phyloP scores from a whole-genome alignment of 30 jellyfish, hydroid and myxozoan genomes.

The Aurelia sp. region DNA sequence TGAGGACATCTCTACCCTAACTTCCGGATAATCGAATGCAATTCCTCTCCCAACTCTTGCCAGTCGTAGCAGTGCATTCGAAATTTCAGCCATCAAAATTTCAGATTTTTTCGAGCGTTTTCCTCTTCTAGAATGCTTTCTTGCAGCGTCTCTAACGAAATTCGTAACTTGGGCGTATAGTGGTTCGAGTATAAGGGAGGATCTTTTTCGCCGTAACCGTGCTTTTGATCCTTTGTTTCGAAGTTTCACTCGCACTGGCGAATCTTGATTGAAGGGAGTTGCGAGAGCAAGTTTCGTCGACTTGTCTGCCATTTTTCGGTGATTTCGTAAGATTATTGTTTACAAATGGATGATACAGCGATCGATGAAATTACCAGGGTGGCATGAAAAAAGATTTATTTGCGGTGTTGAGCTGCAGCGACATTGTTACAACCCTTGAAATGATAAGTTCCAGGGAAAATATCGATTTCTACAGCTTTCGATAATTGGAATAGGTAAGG shows the following conservation, averaged over 20 bases:
- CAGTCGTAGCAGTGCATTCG: conserved; percentile 38
- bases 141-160: conserved; percentile 74
- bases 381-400: too few species aligned
- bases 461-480: too few species aligned
- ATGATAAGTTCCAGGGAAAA: too few species aligned
- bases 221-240: conserved; percentile 38
- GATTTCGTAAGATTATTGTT: too few species aligned
- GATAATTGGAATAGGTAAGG: too few species aligned
- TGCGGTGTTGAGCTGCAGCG: too few species aligned
- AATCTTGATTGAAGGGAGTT: background rate
- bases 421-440: too few species aligned
- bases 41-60: conserved; percentile 73
- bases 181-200: conserved; percentile 77
- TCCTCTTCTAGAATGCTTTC: conserved; percentile 53
- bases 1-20: conserved; percentile 57
- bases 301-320: background rate
- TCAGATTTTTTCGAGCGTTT: conserved; percentile 73
- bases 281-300: conserved; percentile 23
- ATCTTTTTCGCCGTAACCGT: conserved; percentile 60
- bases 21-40: conserved; percentile 73
- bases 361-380: too few species aligned
- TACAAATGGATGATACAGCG: too few species aligned
- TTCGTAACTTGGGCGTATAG: conserved; percentile 71
- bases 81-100: conserved; percentile 60
- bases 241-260: conserved; percentile 24